Conservation (phyloP, 2,888 invertebrate species). For the Melieria picta region DNA sequence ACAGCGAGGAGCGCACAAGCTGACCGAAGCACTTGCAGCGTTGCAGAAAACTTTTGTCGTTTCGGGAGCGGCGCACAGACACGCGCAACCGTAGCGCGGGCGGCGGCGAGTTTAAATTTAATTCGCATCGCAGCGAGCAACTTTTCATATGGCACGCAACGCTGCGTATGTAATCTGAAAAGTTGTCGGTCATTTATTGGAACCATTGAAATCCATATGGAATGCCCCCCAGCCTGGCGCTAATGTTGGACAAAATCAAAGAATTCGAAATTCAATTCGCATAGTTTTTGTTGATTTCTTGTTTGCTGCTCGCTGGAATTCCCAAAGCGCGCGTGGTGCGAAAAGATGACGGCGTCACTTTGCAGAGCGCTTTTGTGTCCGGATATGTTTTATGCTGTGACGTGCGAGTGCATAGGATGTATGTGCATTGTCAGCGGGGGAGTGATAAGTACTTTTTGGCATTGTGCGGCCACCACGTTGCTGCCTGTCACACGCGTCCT, state of each 20-base stretch:
- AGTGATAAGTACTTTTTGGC: slow-evolving; percentile 48
- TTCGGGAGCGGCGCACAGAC: no score
- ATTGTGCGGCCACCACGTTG: slow-evolving; percentile 22
- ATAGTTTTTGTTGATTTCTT: slow-evolving; percentile 15
- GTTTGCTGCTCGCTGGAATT: not conserved
- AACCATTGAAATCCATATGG: slow-evolving; percentile 31
- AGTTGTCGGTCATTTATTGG: no score
- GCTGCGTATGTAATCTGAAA: slow-evolving; percentile 17
- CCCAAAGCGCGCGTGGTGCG: slow-evolving; percentile 14
- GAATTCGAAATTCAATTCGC: slow-evolving; percentile 31
- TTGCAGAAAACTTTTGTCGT: no score
- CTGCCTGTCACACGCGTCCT: slow-evolving; percentile 7
- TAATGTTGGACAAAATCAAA: not conserved
- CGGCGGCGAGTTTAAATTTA: slow-evolving; percentile 1
- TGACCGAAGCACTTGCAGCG: not conserved
- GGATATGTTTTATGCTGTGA: not conserved
- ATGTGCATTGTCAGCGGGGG: slow-evolving; percentile 37
- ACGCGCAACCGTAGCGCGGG: not conserved
- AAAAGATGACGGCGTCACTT: slow-evolving; percentile 27
- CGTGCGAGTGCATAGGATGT: slow-evolving; percentile 18
- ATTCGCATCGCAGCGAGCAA: not conserved
- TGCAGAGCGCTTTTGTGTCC: slow-evolving; percentile 8
- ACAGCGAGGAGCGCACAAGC: not conserved
- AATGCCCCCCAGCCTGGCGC: slow-evolving; percentile 24
- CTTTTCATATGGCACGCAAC: not conserved